These are phyloP conservation scores for Phenganax marumi DNA, from an alignment of 92 coral and sea anemone species.

Conservation along the genomic window DNA sequence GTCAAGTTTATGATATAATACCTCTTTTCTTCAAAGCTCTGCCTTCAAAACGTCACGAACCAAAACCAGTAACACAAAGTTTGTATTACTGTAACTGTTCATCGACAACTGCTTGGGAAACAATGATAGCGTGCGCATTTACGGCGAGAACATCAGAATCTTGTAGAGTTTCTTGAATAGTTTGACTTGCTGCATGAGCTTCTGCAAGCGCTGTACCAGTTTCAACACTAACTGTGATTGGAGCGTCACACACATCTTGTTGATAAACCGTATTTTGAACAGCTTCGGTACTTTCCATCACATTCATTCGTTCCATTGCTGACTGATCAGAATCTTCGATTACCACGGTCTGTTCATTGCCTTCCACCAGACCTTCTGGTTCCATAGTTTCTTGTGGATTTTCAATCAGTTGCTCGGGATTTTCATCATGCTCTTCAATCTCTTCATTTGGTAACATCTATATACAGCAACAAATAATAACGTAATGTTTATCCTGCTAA, in stretches of 20 bases:
- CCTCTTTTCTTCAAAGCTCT: too few relatives aligned
- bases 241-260: constrained; percentile 35
- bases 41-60: too few relatives aligned
- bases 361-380: constrained; percentile 29
- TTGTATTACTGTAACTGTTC: background rate
- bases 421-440: constrained; percentile 25
- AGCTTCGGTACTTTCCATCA: background rate
- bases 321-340: constrained; percentile 20
- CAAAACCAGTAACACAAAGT: background rate
- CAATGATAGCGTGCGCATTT: constrained; percentile 38
- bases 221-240: constrained; percentile 14
- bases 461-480: constrained; percentile 5
- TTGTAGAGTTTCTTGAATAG: constrained; percentile 17
- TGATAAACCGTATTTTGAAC: constrained; percentile 25
- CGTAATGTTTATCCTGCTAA: background rate
- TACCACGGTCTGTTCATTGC: constrained; percentile 36
- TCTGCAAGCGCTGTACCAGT: constrained; percentile 12
- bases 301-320: constrained; percentile 20
- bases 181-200: constrained; percentile 22
- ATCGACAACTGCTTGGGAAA: constrained; percentile 41
- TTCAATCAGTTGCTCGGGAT: background rate
- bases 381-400: background rate
- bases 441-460: constrained; percentile 25
- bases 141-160: constrained; percentile 31
- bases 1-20: too few relatives aligned